These are phyloP conservation scores for Anastrepha ludens DNA, from an alignment of 1,140 invertebrate species.

Conservation along the genomic window DNA sequence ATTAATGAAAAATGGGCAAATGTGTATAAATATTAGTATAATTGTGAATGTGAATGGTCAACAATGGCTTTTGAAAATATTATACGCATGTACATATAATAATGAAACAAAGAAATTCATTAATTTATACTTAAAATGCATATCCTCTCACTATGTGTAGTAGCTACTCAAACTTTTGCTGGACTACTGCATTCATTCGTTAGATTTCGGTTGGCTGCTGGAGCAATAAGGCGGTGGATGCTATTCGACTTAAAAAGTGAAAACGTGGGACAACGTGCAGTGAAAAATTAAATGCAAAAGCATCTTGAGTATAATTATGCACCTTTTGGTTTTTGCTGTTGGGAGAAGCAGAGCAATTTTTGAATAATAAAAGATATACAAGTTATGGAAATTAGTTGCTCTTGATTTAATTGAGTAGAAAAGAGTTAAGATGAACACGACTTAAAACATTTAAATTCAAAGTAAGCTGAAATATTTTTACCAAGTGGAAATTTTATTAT, in stretches of 20 bases:
- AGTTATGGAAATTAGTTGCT: no score
- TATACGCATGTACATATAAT: background rate
- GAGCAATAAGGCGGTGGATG: background rate
- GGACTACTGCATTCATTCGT: background rate
- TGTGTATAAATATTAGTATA: background rate
- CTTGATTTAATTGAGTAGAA: background rate
- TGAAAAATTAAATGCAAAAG: background rate
- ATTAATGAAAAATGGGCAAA: background rate
- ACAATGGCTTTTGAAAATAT: background rate
- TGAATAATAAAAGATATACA: no score
- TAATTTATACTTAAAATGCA: constrained; percentile 47
- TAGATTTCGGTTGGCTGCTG: background rate
- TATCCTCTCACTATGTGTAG: background rate
- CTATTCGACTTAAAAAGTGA: background rate
- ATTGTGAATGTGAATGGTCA: background rate
- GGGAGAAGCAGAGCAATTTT: no score
- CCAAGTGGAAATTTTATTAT: no score
- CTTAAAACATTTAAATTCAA: no score
- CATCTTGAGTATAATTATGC: background rate
- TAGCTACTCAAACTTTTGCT: background rate
- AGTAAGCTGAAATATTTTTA: no score
- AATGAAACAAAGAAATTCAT: constrained; percentile 14
- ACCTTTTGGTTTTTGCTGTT: background rate
- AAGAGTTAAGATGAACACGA: no score
- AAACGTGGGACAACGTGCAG: background rate